A percentile compares a stretch with the other conserved stretches of the same genome.
These are phyloP conservation scores for Gastrophryne carolinensis DNA, from an alignment of 2,797 vertebrate species.

Conservation along the genomic window DNA sequence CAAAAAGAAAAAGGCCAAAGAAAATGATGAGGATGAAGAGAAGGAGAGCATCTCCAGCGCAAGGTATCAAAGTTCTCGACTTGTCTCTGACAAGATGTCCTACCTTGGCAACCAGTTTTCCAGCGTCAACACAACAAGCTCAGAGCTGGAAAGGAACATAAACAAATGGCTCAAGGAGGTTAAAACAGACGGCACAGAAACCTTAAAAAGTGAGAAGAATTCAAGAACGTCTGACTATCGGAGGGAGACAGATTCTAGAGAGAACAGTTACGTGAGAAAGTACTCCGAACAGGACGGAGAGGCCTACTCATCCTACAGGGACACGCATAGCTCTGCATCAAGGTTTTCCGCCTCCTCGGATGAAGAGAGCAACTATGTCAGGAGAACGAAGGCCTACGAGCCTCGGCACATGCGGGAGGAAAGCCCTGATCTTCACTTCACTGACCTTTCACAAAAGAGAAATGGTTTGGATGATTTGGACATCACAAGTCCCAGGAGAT, in stretches of 20 bases:
- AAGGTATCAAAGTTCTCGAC: slow-evolving; percentile 50
- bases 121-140: slow-evolving; percentile 57
- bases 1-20: slow-evolving; percentile 88
- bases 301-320: slow-evolving; percentile 61
- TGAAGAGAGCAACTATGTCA: slow-evolving; percentile 61
- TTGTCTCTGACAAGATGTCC: slow-evolving; percentile 55
- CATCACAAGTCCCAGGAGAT: slow-evolving; percentile 44
- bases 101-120: slow-evolving; percentile 60
- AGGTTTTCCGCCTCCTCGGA: slow-evolving; percentile 67
- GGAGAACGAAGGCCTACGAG: slow-evolving; percentile 66
- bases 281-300: slow-evolving; percentile 63
- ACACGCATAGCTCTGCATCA: slow-evolving; percentile 64
- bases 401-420: slow-evolving; percentile 59
- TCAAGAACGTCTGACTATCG: slow-evolving; percentile 67
- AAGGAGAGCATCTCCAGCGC: slow-evolving; percentile 56
- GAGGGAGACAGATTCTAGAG: slow-evolving; percentile 69
- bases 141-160: slow-evolving; percentile 70
- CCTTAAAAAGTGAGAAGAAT: slow-evolving; percentile 58
- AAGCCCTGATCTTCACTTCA: slow-evolving; percentile 66
- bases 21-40: slow-evolving; percentile 62
- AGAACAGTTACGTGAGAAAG: slow-evolving; percentile 74
- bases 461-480: slow-evolving; percentile 58
- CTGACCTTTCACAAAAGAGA: slow-evolving; percentile 58
- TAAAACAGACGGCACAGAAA: slow-evolving; percentile 69
- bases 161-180: slow-evolving; percentile 84